Base-by-base conservation (phyloP, 2,888 invertebrate genomes). In the Allophyes oxyacanthae region DNA sequence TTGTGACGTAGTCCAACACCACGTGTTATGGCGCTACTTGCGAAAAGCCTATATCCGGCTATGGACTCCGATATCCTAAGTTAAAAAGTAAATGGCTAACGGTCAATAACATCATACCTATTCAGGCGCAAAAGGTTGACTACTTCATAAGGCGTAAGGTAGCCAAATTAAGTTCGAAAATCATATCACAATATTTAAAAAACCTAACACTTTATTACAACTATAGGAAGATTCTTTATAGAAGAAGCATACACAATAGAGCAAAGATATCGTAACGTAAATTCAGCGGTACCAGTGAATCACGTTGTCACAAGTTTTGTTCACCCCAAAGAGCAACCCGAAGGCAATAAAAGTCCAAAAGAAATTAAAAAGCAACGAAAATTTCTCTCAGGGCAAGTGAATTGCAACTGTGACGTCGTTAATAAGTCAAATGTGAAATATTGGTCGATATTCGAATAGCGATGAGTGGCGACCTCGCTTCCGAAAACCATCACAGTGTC, bases 401-500 rank as follows among this genome's bases (percentile, higher is more conserved):
- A 77, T 65, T 67, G 73, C 75, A 78, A 78, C 63, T 72, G 79
- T 78, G 77, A 78, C 76, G 78, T 82, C 79, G 81, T 84, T 84
- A 88, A 89, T 90, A 87, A 89, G 85, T 90, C 88, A 86, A 72
- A 82, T 83, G 71, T 88, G 87, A 89, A 89, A 85, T 87, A 89
- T 88, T 88, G 88, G 86, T 85, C 84, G 87, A 88, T 88, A 87
- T 83, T 84, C 84, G 86, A 87, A 87, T 81, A 64, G 82, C 81
- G 73, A 74, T 75, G 85, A 85, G 83, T 83, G 84, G 85, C 88
- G 88, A 90, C 86, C 88, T 89, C 86, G 81, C 90, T 92, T 93
- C 92, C 92, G 93, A 90, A 88, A 89, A 79, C 90, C 91, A 90
- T 92, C 91, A 87, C 80, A 79, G 78, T 74, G 79, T 79, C 82